Evolutionary conservation across 2,888 invertebrate species (phyloP).

Genomic region (Octonoba sinensis): DNA sequence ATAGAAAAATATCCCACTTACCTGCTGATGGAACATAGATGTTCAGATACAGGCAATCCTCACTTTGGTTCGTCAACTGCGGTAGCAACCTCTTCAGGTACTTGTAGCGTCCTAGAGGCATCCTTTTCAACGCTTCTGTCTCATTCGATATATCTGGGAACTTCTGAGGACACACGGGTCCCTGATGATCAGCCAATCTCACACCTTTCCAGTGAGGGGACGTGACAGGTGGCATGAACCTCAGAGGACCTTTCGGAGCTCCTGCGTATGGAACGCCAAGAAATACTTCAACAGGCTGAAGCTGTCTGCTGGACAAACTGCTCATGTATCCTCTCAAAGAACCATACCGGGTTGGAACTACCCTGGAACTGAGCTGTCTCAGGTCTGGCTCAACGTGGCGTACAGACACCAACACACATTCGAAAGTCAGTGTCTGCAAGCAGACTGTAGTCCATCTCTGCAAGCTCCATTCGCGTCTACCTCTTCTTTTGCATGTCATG

Average conservation of each 20-base stretch:
- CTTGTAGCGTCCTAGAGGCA: conserved; percentile 71
- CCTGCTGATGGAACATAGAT: conserved; percentile 94
- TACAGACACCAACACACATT: conserved; percentile 26
- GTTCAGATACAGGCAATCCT: conserved; percentile 96
- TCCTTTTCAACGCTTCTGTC: conserved; percentile 68
- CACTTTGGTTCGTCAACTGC: conserved; percentile 87
- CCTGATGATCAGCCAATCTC: conserved; percentile 67
- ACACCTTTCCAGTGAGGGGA: conserved; percentile 71
- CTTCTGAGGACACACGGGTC: conserved; percentile 72
- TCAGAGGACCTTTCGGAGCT: conserved; percentile 69
- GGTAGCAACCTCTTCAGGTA: conserved; percentile 71
- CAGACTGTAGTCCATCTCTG: conserved; percentile 17
- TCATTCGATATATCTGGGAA: conserved; percentile 68
- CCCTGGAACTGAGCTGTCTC: conserved; percentile 66
- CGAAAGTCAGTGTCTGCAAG: conserved; percentile 26
- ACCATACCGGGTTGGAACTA: conserved; percentile 71
- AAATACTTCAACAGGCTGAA: conserved; percentile 89
- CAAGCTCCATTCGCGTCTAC: conserved; percentile 2
- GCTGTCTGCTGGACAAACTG: conserved; percentile 68
- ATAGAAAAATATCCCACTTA: conserved; percentile 74
- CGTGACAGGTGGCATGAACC: conserved; percentile 72
- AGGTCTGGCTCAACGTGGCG: conserved; percentile 50
- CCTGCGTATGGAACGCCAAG: conserved; percentile 74
- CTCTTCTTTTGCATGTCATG: not conserved
- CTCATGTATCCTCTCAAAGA: conserved; percentile 69